Evolutionary conservation across 2,797 vertebrate species (phyloP), one percentile per base, ranked within the genome.

Genomic region (Moxostoma hubbsi): DNA sequence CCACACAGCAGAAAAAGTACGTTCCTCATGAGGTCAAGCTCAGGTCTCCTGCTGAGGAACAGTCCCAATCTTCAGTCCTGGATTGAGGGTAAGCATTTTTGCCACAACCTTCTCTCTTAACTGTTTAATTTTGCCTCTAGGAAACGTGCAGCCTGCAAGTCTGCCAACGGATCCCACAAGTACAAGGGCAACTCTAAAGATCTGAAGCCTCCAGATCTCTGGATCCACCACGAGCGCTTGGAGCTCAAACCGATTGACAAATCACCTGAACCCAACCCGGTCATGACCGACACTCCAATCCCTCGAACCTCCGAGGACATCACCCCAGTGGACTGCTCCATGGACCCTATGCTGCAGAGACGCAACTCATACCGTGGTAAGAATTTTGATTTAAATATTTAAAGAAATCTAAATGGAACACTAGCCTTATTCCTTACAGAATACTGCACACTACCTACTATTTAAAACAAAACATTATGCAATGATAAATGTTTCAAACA

Each of bases 111-210:
- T 47, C 0, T 51, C 24, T 74, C 43, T 62, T 62, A 58, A 77
- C 54, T 10, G 4, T 45, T 53, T 47, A 13, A 16, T 80, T 47
- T 79, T 12, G 0, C 9, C 24, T 51, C 11, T 90, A 99, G 98
- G 87, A 99, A 99, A 86, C 94, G 97, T 15, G 98, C 97, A 0
- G 97, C 97, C 50, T 97, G 96, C 79, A 99, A 99, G 84, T 96
- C 97, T 0, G 93, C 96, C 45, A 99, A 99, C 0, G 96, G 98
- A 73, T 98, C 97, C 75, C 97, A 99, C 90, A 99, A 99, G 84
- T 98, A 98, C 93, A 99, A 99, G 86, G 96, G 96, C 0, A 99
- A 97, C 92, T 94, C 96, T 85, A 99, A 99, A 89, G 98, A 99
- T 79, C 95, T 99, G 79, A 99, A 99, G 70, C 98, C 98, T 0